Percentiles rank a stretch among this genome's conserved stretches.
Conservation (phyloP, 2,113 vertebrate genomes). For the Vireo altiloquus region DNA sequence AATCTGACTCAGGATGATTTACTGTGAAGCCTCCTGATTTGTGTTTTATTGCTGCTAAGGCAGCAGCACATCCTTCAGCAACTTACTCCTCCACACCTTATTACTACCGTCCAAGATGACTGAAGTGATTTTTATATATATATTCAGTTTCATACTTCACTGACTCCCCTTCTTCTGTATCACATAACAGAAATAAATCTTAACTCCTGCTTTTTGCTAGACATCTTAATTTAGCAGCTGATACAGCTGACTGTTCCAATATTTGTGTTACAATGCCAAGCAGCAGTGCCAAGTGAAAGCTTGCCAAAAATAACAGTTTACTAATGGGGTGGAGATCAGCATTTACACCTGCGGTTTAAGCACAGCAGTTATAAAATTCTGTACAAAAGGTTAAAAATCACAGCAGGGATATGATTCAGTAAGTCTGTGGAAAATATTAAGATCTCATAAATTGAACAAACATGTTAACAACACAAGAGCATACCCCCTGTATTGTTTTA, state of each 20-base stretch:
- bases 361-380: background rate
- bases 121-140: background rate
- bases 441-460: background rate
- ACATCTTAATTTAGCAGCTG: constrained; percentile 41
- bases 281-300: constrained; percentile 1
- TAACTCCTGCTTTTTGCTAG: background rate
- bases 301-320: constrained; percentile 36
- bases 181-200: background rate
- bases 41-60: background rate
- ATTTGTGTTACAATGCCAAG: constrained; percentile 14
- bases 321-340: background rate
- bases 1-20: background rate
- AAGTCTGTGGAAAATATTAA: background rate
- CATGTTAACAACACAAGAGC: background rate
- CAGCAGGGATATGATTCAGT: background rate
- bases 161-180: background rate
- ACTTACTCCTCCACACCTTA: background rate
- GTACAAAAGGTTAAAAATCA: constrained; percentile 36
- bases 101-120: background rate
- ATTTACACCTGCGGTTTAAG: background rate
- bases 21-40: background rate
- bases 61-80: background rate
- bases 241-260: background rate
- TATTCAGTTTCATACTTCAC: background rate
- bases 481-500: background rate